Percentiles rank a stretch among this genome's conserved stretches.
phyloP scores from a whole-genome alignment of 2,888 invertebrate species.

The Spialia ferax region DNA sequence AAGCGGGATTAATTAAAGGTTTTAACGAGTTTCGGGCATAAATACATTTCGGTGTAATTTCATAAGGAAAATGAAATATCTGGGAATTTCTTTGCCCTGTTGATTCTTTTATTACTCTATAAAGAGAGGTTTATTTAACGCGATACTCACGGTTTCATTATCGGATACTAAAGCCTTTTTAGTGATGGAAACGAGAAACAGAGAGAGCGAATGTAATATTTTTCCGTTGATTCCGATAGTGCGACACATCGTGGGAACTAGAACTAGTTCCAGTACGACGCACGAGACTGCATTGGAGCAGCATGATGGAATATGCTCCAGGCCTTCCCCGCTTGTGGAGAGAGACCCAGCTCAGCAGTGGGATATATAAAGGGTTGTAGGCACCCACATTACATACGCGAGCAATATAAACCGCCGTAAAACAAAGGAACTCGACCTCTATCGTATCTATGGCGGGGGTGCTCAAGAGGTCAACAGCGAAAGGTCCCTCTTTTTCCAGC shows the following conservation, averaged over 20 bases:
- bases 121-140: background rate
- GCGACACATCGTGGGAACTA: too few species aligned
- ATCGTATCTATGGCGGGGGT: slow-evolving; percentile 17
- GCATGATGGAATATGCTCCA: too few species aligned
- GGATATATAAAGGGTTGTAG: too few species aligned
- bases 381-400: too few species aligned
- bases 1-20: slow-evolving; percentile 25
- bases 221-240: too few species aligned
- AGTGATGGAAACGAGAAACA: too few species aligned
- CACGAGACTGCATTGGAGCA: too few species aligned
- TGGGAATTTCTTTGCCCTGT: background rate
- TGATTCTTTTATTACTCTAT: background rate
- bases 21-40: slow-evolving; percentile 25
- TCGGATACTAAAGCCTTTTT: background rate
- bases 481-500: slow-evolving; percentile 54
- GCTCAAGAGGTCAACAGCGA: slow-evolving; percentile 37
- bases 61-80: slow-evolving; percentile 9
- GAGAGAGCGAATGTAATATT: too few species aligned
- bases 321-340: too few species aligned
- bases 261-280: too few species aligned
- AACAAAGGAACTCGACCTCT: slow-evolving; percentile 18
- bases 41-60: slow-evolving; percentile 14
- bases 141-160: background rate
- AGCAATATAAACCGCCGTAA: background rate
- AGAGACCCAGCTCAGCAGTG: too few species aligned